phyloP scores from a whole-genome alignment of 2,888 invertebrate species.

The Drosophila dives region DNA sequence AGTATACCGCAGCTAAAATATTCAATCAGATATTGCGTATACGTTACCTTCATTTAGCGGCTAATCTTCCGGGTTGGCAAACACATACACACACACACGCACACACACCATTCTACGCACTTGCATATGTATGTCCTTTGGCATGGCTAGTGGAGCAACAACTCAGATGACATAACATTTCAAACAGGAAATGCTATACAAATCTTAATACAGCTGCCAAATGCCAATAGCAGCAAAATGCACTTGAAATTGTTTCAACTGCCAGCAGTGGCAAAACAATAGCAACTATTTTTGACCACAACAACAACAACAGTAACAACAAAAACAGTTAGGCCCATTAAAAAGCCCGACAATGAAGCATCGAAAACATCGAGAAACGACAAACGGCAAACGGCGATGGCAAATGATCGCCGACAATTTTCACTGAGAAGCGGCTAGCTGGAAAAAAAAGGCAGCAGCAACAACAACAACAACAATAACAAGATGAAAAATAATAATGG shows the following conservation, averaged over 20 bases:
- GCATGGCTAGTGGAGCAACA: conserved; percentile 35
- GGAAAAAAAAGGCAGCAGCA: conserved; percentile 44
- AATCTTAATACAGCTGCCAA: conserved; percentile 40
- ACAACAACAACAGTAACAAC: conserved; percentile 34
- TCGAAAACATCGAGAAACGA: conserved; percentile 44
- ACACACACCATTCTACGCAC: not conserved
- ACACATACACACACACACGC: not conserved
- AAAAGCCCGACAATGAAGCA: conserved; percentile 66
- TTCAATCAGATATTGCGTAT: conserved; percentile 47
- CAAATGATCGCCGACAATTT: conserved; percentile 52
- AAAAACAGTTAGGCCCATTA: conserved; percentile 68
- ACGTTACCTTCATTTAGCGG: conserved; percentile 41
- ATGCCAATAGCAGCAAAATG: conserved; percentile 53
- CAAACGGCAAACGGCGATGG: conserved; percentile 34
- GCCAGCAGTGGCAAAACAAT: conserved; percentile 9
- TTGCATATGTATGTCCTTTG: conserved; percentile 39
- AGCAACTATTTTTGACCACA: conserved; percentile 17
- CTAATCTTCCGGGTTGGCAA: conserved; percentile 63
- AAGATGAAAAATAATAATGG: conserved; percentile 16
- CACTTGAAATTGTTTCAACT: conserved; percentile 53
- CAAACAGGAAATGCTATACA: conserved; percentile 56
- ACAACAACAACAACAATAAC: conserved; percentile 5
- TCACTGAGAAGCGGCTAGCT: conserved; percentile 50
- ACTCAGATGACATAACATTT: conserved; percentile 59
- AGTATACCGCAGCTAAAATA: not conserved